These are phyloP conservation scores for Columba janthina DNA, from an alignment of 2,113 vertebrate genomes.

Conservation along the genomic window DNA sequence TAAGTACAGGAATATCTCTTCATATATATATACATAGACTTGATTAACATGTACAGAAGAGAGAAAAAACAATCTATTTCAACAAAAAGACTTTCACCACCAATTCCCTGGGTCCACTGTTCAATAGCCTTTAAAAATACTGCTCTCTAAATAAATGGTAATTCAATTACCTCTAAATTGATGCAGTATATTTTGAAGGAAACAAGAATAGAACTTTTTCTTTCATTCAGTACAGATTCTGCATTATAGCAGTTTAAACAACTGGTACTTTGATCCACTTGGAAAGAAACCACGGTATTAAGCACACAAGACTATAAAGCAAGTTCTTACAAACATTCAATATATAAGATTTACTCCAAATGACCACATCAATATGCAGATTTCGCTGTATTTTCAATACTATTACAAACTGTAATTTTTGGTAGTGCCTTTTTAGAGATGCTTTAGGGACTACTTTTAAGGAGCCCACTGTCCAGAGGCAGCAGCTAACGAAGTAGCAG, in stretches of 20 bases:
- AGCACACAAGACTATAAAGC: not conserved
- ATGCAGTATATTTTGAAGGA: not conserved
- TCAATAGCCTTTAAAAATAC: not conserved
- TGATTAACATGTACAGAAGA: not conserved
- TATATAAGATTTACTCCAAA: not conserved
- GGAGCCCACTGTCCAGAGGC: not conserved
- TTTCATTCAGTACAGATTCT: not conserved
- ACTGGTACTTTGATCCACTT: not conserved
- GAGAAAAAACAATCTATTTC: not conserved
- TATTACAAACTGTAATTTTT: not conserved
- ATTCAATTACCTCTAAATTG: not conserved
- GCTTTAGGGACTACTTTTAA: not conserved
- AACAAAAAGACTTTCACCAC: not conserved
- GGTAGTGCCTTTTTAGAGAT: not conserved
- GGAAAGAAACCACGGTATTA: not conserved
- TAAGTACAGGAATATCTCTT: not conserved
- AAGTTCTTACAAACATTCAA: not conserved
- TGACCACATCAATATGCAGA: not conserved
- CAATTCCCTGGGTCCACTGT: not conserved
- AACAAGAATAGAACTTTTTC: not conserved
- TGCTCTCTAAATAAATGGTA: not conserved
- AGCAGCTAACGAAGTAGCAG: not conserved
- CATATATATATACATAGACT: not conserved
- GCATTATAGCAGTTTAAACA: not conserved
- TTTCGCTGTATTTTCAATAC: not conserved